Evolutionary conservation across 2,888 invertebrate genomes (phyloP).

Genomic region (Agonopterix alstromeriana): DNA sequence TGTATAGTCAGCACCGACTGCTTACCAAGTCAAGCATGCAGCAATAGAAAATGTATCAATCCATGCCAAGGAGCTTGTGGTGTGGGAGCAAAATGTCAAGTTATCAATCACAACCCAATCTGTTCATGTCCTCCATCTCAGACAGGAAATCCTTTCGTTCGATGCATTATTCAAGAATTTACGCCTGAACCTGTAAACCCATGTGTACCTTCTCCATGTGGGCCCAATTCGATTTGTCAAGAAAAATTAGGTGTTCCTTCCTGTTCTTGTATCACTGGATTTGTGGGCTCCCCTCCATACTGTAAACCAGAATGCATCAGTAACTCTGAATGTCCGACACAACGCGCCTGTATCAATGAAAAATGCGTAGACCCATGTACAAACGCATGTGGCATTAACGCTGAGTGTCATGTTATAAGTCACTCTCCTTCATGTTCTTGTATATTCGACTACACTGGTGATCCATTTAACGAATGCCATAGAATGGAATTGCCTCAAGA

Average conservation of each 20-base stretch:
- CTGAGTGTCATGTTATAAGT: constrained; percentile 85
- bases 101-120: constrained; percentile 88
- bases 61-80: constrained; percentile 92
- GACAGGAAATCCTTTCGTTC: constrained; percentile 86
- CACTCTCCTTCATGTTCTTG: constrained; percentile 86
- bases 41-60: constrained; percentile 86
- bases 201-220: constrained; percentile 88
- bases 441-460: constrained; percentile 80
- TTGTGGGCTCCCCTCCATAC: constrained; percentile 83
- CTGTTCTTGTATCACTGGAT: constrained; percentile 84
- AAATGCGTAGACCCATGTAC: constrained; percentile 87
- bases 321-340: constrained; percentile 83
- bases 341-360: constrained; percentile 84
- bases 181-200: constrained; percentile 76
- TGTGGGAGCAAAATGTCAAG: constrained; percentile 83
- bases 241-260: constrained; percentile 81
- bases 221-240: constrained; percentile 85
- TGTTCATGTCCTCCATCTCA: constrained; percentile 82
- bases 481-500: constrained; percentile 51
- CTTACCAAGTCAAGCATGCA: constrained; percentile 83
- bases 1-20: constrained; percentile 87
- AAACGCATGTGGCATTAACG: constrained; percentile 82
- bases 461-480: constrained; percentile 84
- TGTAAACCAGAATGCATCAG: constrained; percentile 88
- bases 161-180: constrained; percentile 75